Conservation (phyloP, 2,113 vertebrate species). For the Recurvirostra avosetta region DNA sequence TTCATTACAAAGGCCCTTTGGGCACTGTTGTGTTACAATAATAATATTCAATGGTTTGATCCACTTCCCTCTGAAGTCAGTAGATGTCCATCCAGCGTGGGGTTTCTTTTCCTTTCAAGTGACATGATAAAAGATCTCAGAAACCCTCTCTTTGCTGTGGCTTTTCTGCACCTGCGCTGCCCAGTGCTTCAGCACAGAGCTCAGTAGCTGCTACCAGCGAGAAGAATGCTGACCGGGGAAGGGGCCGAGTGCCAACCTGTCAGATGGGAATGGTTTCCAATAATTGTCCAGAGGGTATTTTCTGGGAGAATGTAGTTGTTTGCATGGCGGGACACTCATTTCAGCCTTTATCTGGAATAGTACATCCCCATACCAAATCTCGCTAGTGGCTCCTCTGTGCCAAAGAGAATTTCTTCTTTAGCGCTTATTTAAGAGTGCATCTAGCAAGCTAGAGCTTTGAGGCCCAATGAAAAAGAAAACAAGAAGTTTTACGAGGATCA, state of each 20-base stretch:
- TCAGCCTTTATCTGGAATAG: neutral
- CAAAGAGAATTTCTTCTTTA: neutral
- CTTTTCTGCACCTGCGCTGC: neutral
- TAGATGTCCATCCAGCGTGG: neutral
- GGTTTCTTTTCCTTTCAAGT: neutral
- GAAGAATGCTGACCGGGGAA: neutral
- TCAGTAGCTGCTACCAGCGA: neutral
- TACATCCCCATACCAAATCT: neutral
- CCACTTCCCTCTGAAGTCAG: neutral
- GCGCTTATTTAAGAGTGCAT: neutral
- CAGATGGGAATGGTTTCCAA: conserved; percentile 13
- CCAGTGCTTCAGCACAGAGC: neutral
- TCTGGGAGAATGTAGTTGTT: neutral
- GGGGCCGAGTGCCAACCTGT: neutral
- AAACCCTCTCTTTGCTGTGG: neutral
- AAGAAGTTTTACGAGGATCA: neutral
- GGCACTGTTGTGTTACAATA: neutral
- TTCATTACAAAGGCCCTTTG: neutral
- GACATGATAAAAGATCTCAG: neutral
- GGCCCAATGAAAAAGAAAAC: neutral
- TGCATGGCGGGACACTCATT: neutral
- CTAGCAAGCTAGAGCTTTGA: neutral
- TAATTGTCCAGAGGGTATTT: conserved; percentile 13
- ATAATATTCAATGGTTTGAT: neutral
- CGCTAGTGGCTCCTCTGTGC: neutral